phyloP scores from a whole-genome alignment of 2,113 vertebrate genomes.

The Nibea albiflora region DNA sequence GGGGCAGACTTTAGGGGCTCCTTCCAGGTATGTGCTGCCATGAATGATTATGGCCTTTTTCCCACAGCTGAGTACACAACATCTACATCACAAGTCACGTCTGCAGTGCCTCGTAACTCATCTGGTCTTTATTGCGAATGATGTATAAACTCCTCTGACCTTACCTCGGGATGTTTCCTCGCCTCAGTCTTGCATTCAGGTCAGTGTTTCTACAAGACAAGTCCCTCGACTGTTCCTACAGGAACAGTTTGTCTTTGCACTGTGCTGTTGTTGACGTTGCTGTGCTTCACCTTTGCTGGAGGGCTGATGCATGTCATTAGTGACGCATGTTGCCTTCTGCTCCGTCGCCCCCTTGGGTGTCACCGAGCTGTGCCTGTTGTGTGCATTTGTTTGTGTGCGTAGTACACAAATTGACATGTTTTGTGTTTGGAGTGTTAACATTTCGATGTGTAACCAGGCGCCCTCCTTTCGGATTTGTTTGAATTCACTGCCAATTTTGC shows the following conservation, averaged over 20 bases:
- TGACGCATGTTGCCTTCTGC: slow-evolving; percentile 34
- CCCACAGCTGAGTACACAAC: neutral
- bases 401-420: neutral
- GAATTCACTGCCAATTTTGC: neutral
- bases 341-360: neutral
- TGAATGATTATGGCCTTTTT: neutral
- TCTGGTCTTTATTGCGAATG: neutral
- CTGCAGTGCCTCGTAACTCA: neutral
- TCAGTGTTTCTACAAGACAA: slow-evolving; percentile 37
- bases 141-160: neutral
- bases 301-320: slow-evolving; percentile 31
- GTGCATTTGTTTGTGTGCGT: neutral
- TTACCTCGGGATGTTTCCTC: neutral
- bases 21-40: too few species aligned
- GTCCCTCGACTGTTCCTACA: neutral
- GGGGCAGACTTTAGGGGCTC: neutral
- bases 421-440: slow-evolving; percentile 9
- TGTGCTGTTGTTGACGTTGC: slow-evolving; percentile 5
- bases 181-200: slow-evolving; percentile 20
- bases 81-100: neutral
- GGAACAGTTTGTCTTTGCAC: slow-evolving; percentile 7
- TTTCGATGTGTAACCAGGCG: neutral
- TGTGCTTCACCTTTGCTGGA: slow-evolving; percentile 28
- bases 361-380: neutral
- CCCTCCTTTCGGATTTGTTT: neutral